Percentiles rank a stretch among this genome's conserved stretches.
phyloP scores from a whole-genome alignment of 2,888 invertebrate genomes.

The Leucophora obtusa region DNA sequence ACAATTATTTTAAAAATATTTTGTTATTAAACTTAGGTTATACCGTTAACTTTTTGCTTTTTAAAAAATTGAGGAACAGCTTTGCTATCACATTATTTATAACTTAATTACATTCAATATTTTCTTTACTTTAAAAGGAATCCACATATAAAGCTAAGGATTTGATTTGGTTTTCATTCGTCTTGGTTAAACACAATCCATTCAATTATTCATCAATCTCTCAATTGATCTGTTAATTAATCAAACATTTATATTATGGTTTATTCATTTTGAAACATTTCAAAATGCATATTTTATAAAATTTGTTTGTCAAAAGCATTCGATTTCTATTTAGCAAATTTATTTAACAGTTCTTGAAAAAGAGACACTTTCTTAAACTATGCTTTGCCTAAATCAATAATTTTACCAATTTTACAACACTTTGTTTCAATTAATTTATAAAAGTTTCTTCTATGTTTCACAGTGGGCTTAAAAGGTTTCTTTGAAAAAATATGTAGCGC shows the following conservation, averaged over 20 bases:
- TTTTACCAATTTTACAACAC: too few relatives aligned
- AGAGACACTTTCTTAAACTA: neutral
- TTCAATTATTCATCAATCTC: neutral
- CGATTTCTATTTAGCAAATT: neutral
- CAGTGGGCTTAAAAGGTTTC: too few relatives aligned
- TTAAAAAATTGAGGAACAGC: neutral
- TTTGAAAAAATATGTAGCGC: too few relatives aligned
- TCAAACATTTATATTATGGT: neutral
- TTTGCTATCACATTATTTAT: neutral
- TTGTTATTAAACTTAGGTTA: too few relatives aligned
- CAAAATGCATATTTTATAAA: neutral
- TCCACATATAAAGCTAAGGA: slow-evolving; percentile 48
- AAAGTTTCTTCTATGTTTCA: too few relatives aligned
- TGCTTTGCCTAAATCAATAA: neutral
- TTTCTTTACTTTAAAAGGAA: neutral
- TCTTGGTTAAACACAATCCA: slow-evolving; percentile 65
- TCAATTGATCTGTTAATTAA: slow-evolving; percentile 22
- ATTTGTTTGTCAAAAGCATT: neutral
- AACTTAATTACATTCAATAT: neutral
- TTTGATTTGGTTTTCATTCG: slow-evolving; percentile 80
- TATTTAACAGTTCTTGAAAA: neutral
- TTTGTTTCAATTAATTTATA: too few relatives aligned
- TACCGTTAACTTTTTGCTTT: neutral
- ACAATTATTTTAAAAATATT: too few relatives aligned
- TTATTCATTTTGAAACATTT: neutral